phyloP scores from a whole-genome alignment of 2,113 vertebrate genomes.

The Ctenodactylus gundi region DNA sequence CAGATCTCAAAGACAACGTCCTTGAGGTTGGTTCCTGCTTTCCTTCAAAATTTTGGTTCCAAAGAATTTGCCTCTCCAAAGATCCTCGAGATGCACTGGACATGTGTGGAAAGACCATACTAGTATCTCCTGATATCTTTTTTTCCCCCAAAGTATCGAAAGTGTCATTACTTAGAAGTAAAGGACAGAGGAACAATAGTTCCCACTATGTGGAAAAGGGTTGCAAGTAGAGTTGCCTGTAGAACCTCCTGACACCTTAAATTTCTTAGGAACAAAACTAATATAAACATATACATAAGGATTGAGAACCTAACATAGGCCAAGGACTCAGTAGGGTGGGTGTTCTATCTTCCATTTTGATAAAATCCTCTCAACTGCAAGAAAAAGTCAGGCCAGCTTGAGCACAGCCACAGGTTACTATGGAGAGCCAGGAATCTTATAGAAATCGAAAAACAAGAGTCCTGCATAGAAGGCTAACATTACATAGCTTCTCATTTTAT shows the following conservation, averaged over 20 bases:
- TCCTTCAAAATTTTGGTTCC: neutral
- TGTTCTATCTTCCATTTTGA: neutral
- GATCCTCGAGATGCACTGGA: neutral
- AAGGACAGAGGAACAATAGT: no score
- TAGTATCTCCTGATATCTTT: constrained; percentile 4
- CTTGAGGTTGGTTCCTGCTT: neutral
- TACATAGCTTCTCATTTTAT: no score
- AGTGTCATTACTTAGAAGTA: no score
- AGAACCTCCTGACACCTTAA: neutral
- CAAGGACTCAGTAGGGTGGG: neutral
- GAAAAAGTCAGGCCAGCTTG: neutral
- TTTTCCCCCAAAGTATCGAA: no score
- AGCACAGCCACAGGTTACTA: neutral
- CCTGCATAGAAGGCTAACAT: no score
- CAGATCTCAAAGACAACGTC: neutral
- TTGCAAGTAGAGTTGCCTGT: no score
- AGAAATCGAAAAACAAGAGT: neutral
- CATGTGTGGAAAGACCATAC: neutral
- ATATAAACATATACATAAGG: neutral
- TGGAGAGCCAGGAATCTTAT: neutral
- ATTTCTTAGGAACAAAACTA: neutral
- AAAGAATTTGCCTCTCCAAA: constrained; percentile 40
- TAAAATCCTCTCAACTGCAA: neutral
- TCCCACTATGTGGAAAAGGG: no score
- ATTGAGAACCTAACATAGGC: neutral